Base-by-base conservation (phyloP, 2,797 vertebrate genomes). In the Octomys mimax region DNA sequence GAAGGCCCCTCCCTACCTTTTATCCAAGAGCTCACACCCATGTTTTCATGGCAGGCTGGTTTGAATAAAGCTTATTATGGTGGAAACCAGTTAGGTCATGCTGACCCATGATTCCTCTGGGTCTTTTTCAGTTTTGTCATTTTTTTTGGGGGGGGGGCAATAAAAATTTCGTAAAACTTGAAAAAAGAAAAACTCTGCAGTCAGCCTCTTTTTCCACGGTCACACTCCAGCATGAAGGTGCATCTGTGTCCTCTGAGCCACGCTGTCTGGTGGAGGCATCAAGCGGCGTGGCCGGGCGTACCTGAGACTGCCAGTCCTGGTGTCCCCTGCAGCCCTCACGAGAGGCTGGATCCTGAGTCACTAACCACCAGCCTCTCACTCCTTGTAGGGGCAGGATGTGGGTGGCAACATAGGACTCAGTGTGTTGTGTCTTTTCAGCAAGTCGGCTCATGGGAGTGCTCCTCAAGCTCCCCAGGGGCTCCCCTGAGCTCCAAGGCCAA, bases 141-240 rank as follows among this genome's bases (percentile, higher is more conserved):
- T 89, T 36, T 10, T 92, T 89, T 36, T 10, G 19, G 59, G 59
- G 59, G 61, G 61, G 22, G 6, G 62, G 28, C 84, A 89, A 80
- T 59, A 87, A 70, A 95, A 57, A 31, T 71, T 80, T 31, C 49
- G 5, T 80, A 21, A 62, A 89, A 87, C 84, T 66, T 73, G 11
- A 57, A 78, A 77, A 92, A 46, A n/a, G 10, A 10, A 86, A 66
- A 89, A 10, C 14, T 57, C 31, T 24, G 1, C 13, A 24, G 16
- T 5, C 16, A 57, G 26, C 9, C 77, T 87, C 66, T 24, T 90
- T 85, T 75, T 10, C 42, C 71, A 89, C 0, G 1, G 22, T 39
- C 10, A 0, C 21, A 62, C 73, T 75, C 1, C 12, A 54, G 36
- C 6, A 24, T 4, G 21, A 9, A 91, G 64, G 66, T 2, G 3